Evolutionary conservation across 2,797 vertebrate genomes (phyloP), one percentile per base, ranked within the genome.

Genomic region (Sebastes baramenuke): DNA sequence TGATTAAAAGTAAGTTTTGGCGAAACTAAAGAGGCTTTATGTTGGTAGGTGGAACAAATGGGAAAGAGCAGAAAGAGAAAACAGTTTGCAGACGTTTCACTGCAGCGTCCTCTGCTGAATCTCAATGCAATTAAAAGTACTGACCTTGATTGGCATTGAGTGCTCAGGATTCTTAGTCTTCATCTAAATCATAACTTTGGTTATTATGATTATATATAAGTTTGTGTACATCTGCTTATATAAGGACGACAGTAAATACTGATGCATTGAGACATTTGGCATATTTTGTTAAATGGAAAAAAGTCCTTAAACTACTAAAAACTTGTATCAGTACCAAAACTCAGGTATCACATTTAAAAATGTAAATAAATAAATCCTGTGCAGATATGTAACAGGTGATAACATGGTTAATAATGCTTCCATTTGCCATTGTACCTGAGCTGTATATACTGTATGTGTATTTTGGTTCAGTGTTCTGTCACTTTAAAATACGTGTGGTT

Each of bases 1-100:
- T 86, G 79, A 88, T 88, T 83, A 76, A 76, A 80, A 80, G 71
- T 62, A 55, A 76, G 55, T 75, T 70, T 82, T 68, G 22, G 32
- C 14, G 55, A 78, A 83, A 59, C n/a, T 46, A 22, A 72, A 75
- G n/a, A 75, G 49, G 58, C 46, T 75, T 75, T 72, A 55, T 69
- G 72, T 20, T 62, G 56, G 54, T 38, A 71, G 59, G 20, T 58
- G 71, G 70, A 80, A 79, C 60, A 78, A 78, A 80, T 16, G 20
- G n/a, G 24, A 24, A 25, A 69, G 27, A 72, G 55, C 38, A 65
- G 71, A 62, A 12, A 25, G 52, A 68, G 6, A 81, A 76, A 67
- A 66, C 36, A 3, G 71, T 66, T 46, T 60, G 24, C 27, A 42
- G 42, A 30, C 22, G 8, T 67, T 76, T 72, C 36, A 69, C 18